phyloP scores from a whole-genome alignment of 2,797 vertebrate species.

The Oceanodroma leucorhoa region DNA sequence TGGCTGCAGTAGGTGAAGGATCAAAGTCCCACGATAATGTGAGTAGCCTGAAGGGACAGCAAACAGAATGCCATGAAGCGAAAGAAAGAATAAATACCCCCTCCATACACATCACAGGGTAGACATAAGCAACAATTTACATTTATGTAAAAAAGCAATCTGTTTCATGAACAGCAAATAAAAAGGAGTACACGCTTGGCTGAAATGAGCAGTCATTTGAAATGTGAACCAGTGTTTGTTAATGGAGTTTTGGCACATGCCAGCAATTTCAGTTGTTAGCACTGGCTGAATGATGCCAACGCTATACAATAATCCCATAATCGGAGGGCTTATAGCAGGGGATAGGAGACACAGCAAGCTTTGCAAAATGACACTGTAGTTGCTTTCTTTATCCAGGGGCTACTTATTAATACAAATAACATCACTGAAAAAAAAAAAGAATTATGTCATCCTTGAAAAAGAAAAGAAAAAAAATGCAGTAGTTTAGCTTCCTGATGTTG shows the following conservation, averaged over 20 bases:
- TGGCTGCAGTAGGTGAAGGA: neutral
- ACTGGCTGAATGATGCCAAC: neutral
- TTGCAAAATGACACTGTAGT: neutral
- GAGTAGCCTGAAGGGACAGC: neutral
- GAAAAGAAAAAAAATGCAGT: neutral
- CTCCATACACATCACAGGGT: neutral
- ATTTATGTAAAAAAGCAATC: neutral
- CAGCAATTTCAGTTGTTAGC: neutral
- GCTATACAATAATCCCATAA: neutral
- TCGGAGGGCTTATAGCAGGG: neutral
- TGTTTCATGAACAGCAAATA: neutral
- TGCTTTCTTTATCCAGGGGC: neutral
- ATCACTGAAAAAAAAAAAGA: neutral
- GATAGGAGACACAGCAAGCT: neutral
- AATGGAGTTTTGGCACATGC: neutral
- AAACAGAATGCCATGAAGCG: neutral
- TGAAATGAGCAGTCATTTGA: neutral
- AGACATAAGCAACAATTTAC: neutral
- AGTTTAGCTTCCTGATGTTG: neutral
- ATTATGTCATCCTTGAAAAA: neutral
- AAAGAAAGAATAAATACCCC: neutral
- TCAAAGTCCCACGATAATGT: neutral
- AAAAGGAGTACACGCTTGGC: neutral
- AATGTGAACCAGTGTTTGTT: neutral
- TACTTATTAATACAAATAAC: neutral